Evolutionary conservation across 92 coral and sea anemone species (phyloP), one percentile per base, ranked within the genome.

Genomic region (Nematostella vectensis): DNA sequence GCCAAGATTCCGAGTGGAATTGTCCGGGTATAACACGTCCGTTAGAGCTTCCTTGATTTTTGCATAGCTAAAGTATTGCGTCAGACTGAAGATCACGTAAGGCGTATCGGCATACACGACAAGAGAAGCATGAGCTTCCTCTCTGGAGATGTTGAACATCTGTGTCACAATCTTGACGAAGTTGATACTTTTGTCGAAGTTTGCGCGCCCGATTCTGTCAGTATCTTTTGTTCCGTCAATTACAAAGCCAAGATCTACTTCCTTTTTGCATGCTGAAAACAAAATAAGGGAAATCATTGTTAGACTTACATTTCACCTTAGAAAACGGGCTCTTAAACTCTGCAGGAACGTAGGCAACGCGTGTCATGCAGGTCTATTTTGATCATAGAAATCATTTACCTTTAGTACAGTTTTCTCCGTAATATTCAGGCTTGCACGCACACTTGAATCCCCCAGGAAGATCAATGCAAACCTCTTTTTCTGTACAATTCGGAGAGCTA

Each of bases 231-330:
- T 6, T 11, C 51, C 51, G 21, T 45, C 51, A 4, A 45, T 4
- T 45, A 45, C 23, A 19, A 45, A 45, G 21, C 51, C 51, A 45
- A 45, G 12, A 45, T 45, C 51, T 10, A 45, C 51, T 45, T 45
- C 4, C 4, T 8, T 11, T 22, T 17, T 11, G 51, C 51, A 45
- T 10, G 23, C 51, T 45, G 51, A 15, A 33, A n/a, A n/a, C n/a
- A n/a, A n/a, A n/a, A n/a, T n/a, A n/a, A n/a, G n/a, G n/a, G n/a
- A n/a, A n/a, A n/a, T n/a, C n/a, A n/a, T n/a, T n/a, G n/a, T n/a
- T n/a, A n/a, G n/a, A n/a, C n/a, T n/a, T n/a, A n/a, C n/a, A n/a
- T n/a, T n/a, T n/a, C n/a, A n/a, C n/a, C n/a, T n/a, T n/a, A n/a
- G n/a, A n/a, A n/a, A n/a, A n/a, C n/a, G n/a, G n/a, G n/a, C n/a